Conservation (phyloP, 2,113 vertebrate genomes). For the Stomatorhinus ivindoensis region DNA sequence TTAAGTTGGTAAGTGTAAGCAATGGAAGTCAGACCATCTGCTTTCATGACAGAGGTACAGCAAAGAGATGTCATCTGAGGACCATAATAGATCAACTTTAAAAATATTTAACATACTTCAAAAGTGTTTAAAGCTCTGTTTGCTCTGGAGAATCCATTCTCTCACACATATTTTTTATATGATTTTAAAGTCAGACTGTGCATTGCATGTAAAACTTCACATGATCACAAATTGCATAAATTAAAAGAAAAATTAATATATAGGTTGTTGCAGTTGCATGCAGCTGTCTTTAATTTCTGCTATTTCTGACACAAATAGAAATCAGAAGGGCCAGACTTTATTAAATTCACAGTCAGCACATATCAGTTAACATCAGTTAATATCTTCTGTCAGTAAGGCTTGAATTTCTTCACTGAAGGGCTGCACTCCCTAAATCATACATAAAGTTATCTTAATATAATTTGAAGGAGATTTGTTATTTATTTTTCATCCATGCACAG, state of each 20-base stretch:
- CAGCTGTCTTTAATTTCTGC: neutral
- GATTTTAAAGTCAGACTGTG: neutral
- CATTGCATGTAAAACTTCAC: neutral
- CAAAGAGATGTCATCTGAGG: neutral
- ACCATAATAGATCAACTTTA: neutral
- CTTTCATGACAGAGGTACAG: neutral
- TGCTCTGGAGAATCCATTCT: neutral
- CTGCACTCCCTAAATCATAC: neutral
- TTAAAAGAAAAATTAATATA: neutral
- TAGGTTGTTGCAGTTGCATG: neutral
- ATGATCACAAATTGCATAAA: neutral
- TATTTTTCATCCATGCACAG: neutral
- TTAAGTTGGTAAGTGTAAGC: neutral
- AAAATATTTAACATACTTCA: neutral
- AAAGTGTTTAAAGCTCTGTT: neutral
- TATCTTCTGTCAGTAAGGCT: neutral
- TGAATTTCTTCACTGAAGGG: neutral
- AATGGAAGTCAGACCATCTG: neutral
- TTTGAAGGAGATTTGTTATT: neutral
- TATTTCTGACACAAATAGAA: neutral
- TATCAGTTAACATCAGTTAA: neutral
- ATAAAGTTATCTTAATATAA: neutral
- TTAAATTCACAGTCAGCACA: neutral
- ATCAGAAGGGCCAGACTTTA: neutral
- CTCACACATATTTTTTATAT: neutral